Conservation (phyloP, 2,797 vertebrate genomes). For the Chromobotia macracanthus region DNA sequence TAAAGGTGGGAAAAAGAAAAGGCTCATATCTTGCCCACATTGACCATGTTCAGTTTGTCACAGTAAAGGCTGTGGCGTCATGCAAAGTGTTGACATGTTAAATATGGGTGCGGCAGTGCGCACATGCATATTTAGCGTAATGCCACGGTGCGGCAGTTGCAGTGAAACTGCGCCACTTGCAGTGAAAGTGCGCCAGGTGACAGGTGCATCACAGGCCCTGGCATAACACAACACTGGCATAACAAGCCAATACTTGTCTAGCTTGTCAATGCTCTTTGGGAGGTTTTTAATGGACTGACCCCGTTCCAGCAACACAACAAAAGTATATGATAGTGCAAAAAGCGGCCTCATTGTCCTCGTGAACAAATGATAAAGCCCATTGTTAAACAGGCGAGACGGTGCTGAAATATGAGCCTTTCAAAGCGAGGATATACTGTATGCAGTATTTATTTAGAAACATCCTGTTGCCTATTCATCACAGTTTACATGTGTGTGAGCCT, state of each 20-base stretch:
- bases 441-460: background rate
- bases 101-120: conserved; percentile 52
- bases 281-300: conserved; percentile 20
- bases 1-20: too few species aligned
- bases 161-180: conserved; percentile 61
- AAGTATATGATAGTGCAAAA: background rate
- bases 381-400: background rate
- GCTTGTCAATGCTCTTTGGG: background rate
- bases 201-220: conserved; percentile 20
- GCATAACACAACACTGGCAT: background rate
- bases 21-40: conserved; percentile 3
- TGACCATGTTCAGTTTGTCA: conserved; percentile 5
- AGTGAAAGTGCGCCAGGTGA: conserved; percentile 63
- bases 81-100: conserved; percentile 42
- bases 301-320: background rate
- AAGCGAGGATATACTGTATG: background rate
- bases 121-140: conserved; percentile 46
- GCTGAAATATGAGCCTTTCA: background rate
- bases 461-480: background rate
- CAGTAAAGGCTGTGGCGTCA: conserved; percentile 19
- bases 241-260: background rate
- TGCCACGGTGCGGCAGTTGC: conserved; percentile 53
- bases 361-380: background rate
- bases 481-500: background rate
- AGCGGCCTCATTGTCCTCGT: background rate